These are phyloP conservation scores for Elachura formosa DNA, from an alignment of 2,113 vertebrate genomes.

Conservation along the genomic window DNA sequence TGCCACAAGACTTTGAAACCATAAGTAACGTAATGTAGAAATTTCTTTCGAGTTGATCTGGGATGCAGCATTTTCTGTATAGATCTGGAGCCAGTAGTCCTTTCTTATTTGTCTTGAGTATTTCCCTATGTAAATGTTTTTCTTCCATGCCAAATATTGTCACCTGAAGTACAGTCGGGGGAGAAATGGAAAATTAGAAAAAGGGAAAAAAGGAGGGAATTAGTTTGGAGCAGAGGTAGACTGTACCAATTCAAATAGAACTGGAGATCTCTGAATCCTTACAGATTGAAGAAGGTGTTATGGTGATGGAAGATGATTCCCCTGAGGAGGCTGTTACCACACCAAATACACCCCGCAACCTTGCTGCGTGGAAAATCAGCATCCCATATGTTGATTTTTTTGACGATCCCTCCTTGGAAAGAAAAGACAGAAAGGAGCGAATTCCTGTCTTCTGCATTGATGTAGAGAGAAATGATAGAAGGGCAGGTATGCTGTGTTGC, in stretches of 20 bases:
- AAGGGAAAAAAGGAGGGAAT: neutral
- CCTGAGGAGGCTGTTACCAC: conserved; percentile 75
- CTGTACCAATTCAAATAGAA: neutral
- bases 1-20: neutral
- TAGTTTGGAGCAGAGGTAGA: neutral
- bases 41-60: neutral
- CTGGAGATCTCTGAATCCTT: neutral
- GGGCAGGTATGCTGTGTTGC: conserved; percentile 71
- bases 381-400: conserved; percentile 89
- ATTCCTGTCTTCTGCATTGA: conserved; percentile 94
- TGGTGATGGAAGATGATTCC: conserved; percentile 91
- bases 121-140: neutral
- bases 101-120: neutral
- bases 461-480: conserved; percentile 88
- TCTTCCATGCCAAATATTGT: neutral
- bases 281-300: conserved; percentile 92
- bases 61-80: neutral
- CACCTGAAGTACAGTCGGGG: neutral
- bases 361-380: conserved; percentile 86
- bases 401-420: conserved; percentile 80
- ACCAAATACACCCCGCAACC: conserved; percentile 82
- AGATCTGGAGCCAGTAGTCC: neutral
- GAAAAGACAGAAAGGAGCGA: conserved; percentile 84
- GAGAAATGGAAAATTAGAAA: neutral
- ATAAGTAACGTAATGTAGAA: neutral